Evolutionary conservation across 2,113 vertebrate species (phyloP).

Genomic region (Triplophysa dalaica): DNA sequence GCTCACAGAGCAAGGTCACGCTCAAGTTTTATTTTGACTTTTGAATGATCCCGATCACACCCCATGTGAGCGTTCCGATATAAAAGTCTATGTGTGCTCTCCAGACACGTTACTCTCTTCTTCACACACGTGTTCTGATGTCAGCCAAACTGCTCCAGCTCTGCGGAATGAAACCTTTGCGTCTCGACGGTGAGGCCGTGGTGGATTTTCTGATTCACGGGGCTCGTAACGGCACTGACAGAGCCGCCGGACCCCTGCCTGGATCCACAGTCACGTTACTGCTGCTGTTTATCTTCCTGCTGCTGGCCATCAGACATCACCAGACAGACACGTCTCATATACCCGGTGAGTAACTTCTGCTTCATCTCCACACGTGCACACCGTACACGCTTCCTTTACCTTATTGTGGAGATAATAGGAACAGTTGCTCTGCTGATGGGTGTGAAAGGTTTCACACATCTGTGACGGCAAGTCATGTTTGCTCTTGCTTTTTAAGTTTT

Average conservation of each 20-base stretch:
- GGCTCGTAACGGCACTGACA: constrained; percentile 71
- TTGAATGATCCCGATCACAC: constrained; percentile 74
- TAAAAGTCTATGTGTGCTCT: constrained; percentile 54
- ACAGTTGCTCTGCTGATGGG: too few species aligned
- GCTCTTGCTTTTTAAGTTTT: too few species aligned
- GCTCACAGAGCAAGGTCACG: constrained; percentile 77
- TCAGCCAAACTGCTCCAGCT: constrained; percentile 52
- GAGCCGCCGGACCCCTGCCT: constrained; percentile 31
- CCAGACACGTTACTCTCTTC: background rate
- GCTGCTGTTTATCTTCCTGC: constrained; percentile 76
- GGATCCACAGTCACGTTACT: constrained; percentile 73
- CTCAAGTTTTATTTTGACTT: constrained; percentile 77
- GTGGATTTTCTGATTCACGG: constrained; percentile 70
- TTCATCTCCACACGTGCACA: too few species aligned
- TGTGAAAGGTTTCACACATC: too few species aligned
- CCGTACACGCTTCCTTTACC: too few species aligned
- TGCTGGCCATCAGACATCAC: constrained; percentile 79
- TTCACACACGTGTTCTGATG: constrained; percentile 49
- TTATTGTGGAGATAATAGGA: too few species aligned
- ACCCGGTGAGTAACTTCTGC: constrained; percentile 77
- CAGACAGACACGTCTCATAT: constrained; percentile 70
- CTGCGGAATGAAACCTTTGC: constrained; percentile 60
- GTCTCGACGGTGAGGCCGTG: constrained; percentile 56
- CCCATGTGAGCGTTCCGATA: constrained; percentile 56
- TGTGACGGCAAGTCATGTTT: too few species aligned